Percentiles rank a stretch among this genome's conserved stretches.
Conservation (phyloP, 2,888 invertebrate species). For the Stictocephala bisonia region DNA sequence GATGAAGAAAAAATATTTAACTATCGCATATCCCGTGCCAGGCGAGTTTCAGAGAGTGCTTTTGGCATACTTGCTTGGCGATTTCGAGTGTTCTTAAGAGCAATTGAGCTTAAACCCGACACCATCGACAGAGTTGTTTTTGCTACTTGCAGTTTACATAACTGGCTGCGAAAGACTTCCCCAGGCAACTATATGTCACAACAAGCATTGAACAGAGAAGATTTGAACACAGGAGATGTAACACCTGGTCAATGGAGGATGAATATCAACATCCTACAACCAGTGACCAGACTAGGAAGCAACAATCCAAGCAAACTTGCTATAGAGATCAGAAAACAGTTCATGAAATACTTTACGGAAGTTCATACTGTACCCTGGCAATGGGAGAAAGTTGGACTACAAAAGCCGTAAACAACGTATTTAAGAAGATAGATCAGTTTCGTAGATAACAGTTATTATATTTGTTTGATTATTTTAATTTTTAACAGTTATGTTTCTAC, state of each 20-base stretch:
- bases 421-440: too few species aligned
- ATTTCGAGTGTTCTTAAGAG: too few species aligned
- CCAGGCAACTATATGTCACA: not conserved
- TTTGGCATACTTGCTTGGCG: too few species aligned
- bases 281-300: slow-evolving; percentile 61
- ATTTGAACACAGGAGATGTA: not conserved
- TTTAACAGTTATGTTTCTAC: too few species aligned
- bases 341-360: slow-evolving; percentile 51
- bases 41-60: too few species aligned
- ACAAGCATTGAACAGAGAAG: not conserved
- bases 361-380: slow-evolving; percentile 52
- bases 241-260: slow-evolving; percentile 7
- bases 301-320: slow-evolving; percentile 47
- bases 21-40: too few species aligned
- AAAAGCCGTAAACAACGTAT: too few species aligned
- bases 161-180: slow-evolving; percentile 11
- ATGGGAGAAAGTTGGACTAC: too few species aligned
- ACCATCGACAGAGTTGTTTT: not conserved
- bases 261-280: slow-evolving; percentile 20
- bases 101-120: not conserved
- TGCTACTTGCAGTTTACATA: not conserved
- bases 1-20: too few species aligned
- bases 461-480: too few species aligned
- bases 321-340: slow-evolving; percentile 42
- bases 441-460: too few species aligned